Base-by-base conservation (phyloP, 1,140 invertebrate genomes). In the Delia radicum region DNA sequence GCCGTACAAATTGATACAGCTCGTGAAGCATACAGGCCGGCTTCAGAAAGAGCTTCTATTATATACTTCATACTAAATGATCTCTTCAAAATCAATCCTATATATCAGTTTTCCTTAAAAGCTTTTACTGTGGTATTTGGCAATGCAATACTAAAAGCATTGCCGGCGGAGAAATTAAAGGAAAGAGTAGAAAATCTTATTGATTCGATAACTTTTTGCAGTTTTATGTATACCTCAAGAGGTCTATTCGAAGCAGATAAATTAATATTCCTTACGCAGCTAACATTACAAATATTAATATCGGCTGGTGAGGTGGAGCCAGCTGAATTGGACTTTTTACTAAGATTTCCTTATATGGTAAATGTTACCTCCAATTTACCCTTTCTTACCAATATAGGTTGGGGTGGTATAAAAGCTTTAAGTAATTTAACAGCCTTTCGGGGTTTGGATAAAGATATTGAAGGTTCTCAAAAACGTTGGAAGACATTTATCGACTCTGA, bases 41-140 rank as follows among this genome's bases (percentile, higher is more conserved):
- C 94, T 18, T 95, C 96, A 0, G 89, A 92, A 0, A 87, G 96
- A 75, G 95, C 95, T 0, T 97, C 96, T 2, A 89, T 98, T 2
- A 87, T 98, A 0, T 99, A 98, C 85, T 99, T 99, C 83, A 96
- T 98, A 73, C 87, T 99, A 55, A 98, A 96, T 82, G 96, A 98
- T 80, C 86, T 99, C 27, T 90, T 92, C 87, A 96, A 96, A 86
- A 98, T 98, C 76, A 97, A 98, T 87, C 95, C 94, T 65, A 95
- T 98, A 79, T 99, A 99, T 87, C 96, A 98, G 82, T 99, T 98
- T 88, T 98, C 96, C 0, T 84, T 99, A 31, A 98, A 98, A 87
- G 95, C 96, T 0, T 98, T 97, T 87, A 96, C 92, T 79, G 92
- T 95, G 3, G 96, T 98, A 1, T 98, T 98, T 87, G 93, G 94